A percentile compares a stretch with the other conserved stretches of the same genome.
These are phyloP conservation scores for Bibio marci DNA, from an alignment of 2,888 invertebrate species.

Conservation along the genomic window DNA sequence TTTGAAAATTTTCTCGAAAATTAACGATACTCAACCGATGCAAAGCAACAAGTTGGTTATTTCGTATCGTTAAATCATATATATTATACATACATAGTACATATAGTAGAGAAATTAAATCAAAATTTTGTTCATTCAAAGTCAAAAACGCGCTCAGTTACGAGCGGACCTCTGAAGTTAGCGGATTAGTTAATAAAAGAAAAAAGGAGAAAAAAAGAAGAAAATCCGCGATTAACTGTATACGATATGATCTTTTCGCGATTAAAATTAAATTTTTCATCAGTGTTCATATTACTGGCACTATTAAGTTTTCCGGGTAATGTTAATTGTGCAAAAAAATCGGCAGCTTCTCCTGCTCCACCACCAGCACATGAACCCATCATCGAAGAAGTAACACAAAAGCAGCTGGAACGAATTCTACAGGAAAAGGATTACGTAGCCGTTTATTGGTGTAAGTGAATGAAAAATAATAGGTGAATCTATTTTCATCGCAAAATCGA, in stretches of 20 bases:
- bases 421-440: constrained; percentile 87
- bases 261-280: constrained; percentile 26
- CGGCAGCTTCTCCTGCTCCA: constrained; percentile 13
- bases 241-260: constrained; percentile 26
- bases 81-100: too few species aligned
- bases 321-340: constrained; percentile 28
- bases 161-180: constrained; percentile 33
- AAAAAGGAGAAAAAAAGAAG: not conserved
- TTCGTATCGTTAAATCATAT: too few species aligned
- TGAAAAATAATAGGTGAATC: too few species aligned
- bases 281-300: constrained; percentile 27
- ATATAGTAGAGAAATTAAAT: too few species aligned
- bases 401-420: constrained; percentile 77
- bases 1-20: not conserved
- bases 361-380: constrained; percentile 44
- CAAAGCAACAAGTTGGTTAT: not conserved
- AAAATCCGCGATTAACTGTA: constrained; percentile 1
- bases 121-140: too few species aligned
- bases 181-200: constrained; percentile 20
- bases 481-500: too few species aligned
- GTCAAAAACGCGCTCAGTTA: constrained; percentile 19
- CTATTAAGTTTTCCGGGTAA: constrained; percentile 27
- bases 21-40: not conserved
- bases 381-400: constrained; percentile 86
- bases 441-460: constrained; percentile 88